phyloP scores from a whole-genome alignment of 1,140 invertebrate genomes.

The Caenorhabditis tropicalis region DNA sequence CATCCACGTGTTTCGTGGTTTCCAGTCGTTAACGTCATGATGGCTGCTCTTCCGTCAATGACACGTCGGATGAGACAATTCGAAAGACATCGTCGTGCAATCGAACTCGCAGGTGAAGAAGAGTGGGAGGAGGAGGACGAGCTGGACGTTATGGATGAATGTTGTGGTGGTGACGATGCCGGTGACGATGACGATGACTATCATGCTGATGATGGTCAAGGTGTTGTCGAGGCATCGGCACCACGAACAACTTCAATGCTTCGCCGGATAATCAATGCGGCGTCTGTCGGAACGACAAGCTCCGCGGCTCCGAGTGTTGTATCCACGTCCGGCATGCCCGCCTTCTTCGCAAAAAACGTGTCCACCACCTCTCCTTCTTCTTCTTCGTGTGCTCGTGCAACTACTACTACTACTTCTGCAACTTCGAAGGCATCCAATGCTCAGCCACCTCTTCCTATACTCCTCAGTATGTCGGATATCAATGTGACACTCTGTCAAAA shows the following conservation, averaged over 20 bases:
- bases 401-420: background rate
- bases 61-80: conserved; percentile 65
- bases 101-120: conserved; percentile 67
- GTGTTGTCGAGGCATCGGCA: background rate
- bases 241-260: conserved; percentile 41
- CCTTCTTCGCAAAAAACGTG: conserved; percentile 13
- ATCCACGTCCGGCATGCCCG: conserved; percentile 30
- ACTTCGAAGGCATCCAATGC: conserved; percentile 20
- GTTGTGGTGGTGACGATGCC: background rate
- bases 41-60: conserved; percentile 69
- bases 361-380: conserved; percentile 16
- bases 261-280: conserved; percentile 35
- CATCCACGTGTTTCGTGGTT: conserved; percentile 4
- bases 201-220: conserved; percentile 34
- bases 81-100: conserved; percentile 63
- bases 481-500: background rate
- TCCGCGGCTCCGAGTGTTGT: conserved; percentile 43
- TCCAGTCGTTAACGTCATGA: conserved; percentile 70
- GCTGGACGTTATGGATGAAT: background rate
- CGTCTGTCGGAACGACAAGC: conserved; percentile 10
- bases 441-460: conserved; percentile 23
- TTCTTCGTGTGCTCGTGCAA: conserved; percentile 38
- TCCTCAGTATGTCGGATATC: conserved; percentile 34
- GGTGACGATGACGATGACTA: conserved; percentile 32
- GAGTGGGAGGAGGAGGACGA: conserved; percentile 53